A percentile compares a stretch with the other conserved stretches of the same genome.
Evolutionary conservation across 30 jellyfish, hydroid and myxozoan species (phyloP).

Genomic region (Pseudorhiza aurosa): DNA sequence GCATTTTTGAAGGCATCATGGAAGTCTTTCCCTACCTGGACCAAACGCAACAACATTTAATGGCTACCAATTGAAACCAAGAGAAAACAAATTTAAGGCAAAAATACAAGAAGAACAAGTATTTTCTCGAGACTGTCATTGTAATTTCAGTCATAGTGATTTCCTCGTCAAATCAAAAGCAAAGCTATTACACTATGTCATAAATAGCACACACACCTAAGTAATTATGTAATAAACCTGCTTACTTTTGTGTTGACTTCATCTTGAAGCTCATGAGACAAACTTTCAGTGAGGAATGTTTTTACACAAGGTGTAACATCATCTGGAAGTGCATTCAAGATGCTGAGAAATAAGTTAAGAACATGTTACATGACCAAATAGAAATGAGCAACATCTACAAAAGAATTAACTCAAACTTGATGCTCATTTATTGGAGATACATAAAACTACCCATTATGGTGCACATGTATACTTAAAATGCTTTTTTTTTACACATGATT

Average conservation of each 20-base stretch:
- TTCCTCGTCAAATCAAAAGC: no score
- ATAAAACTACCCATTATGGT: no score
- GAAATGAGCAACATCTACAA: no score
- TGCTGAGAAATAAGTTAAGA: neutral
- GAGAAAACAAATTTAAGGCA: neutral
- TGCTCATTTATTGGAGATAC: no score
- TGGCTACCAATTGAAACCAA: neutral
- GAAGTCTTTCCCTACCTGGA: neutral
- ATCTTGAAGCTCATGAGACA: neutral
- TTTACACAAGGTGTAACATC: neutral
- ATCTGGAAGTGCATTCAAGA: neutral
- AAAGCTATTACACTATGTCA: no score
- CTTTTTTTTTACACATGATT: no score
- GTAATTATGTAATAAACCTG: no score
- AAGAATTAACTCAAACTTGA: no score
- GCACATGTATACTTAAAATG: no score
- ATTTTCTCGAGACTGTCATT: no score
- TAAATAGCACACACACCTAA: no score
- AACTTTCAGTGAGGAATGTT: neutral
- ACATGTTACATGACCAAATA: neutral
- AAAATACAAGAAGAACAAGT: neutral
- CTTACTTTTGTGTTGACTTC: neutral
- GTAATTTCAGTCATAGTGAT: no score
- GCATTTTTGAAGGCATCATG: slow-evolving; percentile 4
- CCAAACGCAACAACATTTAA: neutral